Conservation (phyloP, 2,888 invertebrate genomes). For the Smittia sp. region DNA sequence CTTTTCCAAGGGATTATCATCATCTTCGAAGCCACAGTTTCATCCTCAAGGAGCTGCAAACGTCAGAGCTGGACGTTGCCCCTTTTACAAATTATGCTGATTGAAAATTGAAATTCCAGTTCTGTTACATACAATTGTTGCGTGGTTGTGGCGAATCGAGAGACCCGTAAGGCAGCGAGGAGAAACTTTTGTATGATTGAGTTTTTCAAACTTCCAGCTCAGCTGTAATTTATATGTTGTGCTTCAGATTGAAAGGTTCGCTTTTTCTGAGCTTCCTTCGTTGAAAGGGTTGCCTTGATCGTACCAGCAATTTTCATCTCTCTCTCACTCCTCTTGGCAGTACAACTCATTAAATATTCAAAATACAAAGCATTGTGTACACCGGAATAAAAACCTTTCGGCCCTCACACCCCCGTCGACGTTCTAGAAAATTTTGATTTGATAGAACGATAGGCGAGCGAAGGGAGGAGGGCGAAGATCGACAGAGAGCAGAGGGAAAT, state of each 20-base stretch:
- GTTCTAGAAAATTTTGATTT: neutral
- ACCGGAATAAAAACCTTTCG: conserved; percentile 15
- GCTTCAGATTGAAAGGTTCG: neutral
- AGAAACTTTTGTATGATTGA: conserved; percentile 25
- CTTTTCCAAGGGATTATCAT: neutral
- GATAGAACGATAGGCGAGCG: neutral
- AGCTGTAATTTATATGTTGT: conserved; percentile 32
- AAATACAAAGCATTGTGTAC: conserved; percentile 27
- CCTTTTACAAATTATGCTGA: conserved; percentile 15
- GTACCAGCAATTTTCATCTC: neutral
- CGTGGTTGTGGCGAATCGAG: neutral
- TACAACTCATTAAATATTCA: conserved; percentile 39
- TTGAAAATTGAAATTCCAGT: conserved; percentile 34
- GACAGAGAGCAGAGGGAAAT: neutral
- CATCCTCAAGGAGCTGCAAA: too few relatives aligned
- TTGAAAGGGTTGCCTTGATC: conserved; percentile 5
- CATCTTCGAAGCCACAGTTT: too few relatives aligned
- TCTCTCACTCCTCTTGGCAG: neutral
- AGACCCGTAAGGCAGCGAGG: neutral
- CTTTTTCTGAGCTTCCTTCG: neutral
- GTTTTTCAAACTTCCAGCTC: conserved; percentile 24
- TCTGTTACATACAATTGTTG: conserved; percentile 15
- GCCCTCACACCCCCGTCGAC: neutral
- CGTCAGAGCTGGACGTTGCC: neutral
- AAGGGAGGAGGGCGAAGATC: neutral